phyloP scores from a whole-genome alignment of 1,140 invertebrate species.

The Drosophila takahashii region DNA sequence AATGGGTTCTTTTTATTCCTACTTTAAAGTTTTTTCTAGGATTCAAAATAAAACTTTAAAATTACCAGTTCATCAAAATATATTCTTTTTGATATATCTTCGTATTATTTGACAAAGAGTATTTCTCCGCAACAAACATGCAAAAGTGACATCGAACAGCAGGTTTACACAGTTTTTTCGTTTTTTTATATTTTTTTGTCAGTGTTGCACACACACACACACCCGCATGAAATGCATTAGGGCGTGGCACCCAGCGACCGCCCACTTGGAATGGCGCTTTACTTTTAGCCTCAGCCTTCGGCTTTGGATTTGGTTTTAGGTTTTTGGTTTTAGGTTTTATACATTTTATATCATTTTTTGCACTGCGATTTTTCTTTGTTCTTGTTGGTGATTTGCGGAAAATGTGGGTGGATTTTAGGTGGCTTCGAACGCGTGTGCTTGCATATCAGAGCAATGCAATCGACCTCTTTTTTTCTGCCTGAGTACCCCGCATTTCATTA shows the following conservation, averaged over 20 bases:
- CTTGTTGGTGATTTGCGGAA: slow-evolving; percentile 8
- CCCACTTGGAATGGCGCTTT: slow-evolving; percentile 41
- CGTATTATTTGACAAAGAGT: too few relatives aligned
- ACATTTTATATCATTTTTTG: slow-evolving; percentile 6
- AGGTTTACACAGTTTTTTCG: slow-evolving; percentile 44
- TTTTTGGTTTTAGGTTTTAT: slow-evolving; percentile 25
- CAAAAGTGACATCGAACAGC: slow-evolving; percentile 76
- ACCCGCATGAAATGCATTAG: slow-evolving; percentile 21
- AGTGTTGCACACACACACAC: slow-evolving; percentile 34
- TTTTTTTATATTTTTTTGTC: slow-evolving; percentile 9
- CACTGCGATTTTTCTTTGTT: slow-evolving; percentile 3
- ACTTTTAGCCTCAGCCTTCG: slow-evolving; percentile 27
- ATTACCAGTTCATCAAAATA: too few relatives aligned
- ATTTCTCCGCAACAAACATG: slow-evolving; percentile 72
- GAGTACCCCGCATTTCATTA: neutral
- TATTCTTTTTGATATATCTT: too few relatives aligned
- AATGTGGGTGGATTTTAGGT: neutral
- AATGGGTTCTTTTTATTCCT: too few relatives aligned
- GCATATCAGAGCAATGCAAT: slow-evolving; percentile 47
- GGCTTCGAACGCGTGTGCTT: slow-evolving; percentile 56
- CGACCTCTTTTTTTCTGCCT: neutral
- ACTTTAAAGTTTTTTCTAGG: too few relatives aligned
- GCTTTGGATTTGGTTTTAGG: slow-evolving; percentile 38
- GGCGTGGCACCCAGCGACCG: slow-evolving; percentile 50
- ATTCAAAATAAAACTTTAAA: too few relatives aligned